Base-by-base conservation (phyloP, 1,140 invertebrate genomes). In the Laodelphax striatellus region DNA sequence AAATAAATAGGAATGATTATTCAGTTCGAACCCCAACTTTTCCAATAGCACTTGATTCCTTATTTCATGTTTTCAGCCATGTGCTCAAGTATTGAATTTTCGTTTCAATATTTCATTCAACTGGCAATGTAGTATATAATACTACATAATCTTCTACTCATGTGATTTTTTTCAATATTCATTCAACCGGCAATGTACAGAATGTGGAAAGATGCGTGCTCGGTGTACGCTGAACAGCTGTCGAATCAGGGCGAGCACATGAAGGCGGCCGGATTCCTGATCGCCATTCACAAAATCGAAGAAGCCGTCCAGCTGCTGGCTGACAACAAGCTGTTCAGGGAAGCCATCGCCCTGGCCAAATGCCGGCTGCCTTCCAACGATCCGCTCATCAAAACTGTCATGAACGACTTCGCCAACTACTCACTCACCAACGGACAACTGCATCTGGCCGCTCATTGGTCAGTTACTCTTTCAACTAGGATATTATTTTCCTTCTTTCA, bases 361-460 rank as follows among this genome's bases (percentile, higher is more conserved):
- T 77, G 75, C 58, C 74, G 77, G 57, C 68, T 83, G 42, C 72
- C 79, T 21, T 62, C 74, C 14, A 66, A 79, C 59, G 79, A 82
- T 68, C 71, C 76, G 31, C 64, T 77, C 14, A 63, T 82, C 5
- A 70, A 69, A 6, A 68, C 75, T 46, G 70, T 83, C 46, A 68
- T 83, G 22, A 53, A 66, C 13, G 67, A 77, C 6, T 86, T 83
- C 82, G 76, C 76, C 2, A 65, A 71, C 24, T 66, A 70, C 62
- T 68, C 72, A 5, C 60, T 68, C 3, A 65, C 65, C 50, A 71
- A 71, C 57, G 81, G 81, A 4, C 68, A 75, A 41, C 79, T 77
- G 58, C 79, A 82, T 68, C 72, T 78, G 50, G 82, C 81, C 19
- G 79, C 79, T 13, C 79, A 80, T 69, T 84, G 83, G 80, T 83